Conservation (phyloP, 2,113 vertebrate species). For the Ceuthmochares aereus region DNA sequence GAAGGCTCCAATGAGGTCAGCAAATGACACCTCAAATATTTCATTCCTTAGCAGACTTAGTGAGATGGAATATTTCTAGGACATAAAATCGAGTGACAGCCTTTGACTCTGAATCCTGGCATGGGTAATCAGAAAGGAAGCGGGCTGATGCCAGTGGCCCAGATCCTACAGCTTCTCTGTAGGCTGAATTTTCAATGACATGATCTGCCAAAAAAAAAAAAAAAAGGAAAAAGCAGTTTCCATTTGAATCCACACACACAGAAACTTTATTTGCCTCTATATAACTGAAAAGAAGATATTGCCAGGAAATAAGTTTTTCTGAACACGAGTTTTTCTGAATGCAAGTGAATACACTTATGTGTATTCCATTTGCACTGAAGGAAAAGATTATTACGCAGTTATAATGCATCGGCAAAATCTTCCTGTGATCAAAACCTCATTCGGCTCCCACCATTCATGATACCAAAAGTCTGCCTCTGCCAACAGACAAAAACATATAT, state of each 20-base stretch:
- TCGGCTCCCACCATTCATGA: neutral
- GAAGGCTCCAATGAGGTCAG: neutral
- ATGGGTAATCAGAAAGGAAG: neutral
- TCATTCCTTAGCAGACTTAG: neutral
- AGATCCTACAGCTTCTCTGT: neutral
- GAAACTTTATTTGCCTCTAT: neutral
- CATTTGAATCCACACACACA: accelerated
- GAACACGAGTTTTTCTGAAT: too few relatives aligned
- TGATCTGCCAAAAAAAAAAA: neutral
- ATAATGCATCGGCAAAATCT: neutral
- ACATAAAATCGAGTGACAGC: neutral
- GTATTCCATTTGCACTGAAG: neutral
- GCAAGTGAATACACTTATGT: too few relatives aligned
- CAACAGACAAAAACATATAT: neutral
- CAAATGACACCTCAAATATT: neutral
- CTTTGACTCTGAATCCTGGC: neutral
- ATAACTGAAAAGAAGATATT: neutral
- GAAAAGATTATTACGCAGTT: neutral
- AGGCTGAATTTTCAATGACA: neutral
- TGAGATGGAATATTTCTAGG: neutral
- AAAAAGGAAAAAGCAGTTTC: neutral
- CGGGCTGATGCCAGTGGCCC: neutral
- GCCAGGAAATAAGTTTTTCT: neutral
- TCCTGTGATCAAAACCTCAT: neutral
- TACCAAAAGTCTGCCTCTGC: neutral